Evolutionary conservation across 2,888 invertebrate species (phyloP), one percentile per base, ranked within the genome.

Genomic region (Chrysopilus asiliformis): DNA sequence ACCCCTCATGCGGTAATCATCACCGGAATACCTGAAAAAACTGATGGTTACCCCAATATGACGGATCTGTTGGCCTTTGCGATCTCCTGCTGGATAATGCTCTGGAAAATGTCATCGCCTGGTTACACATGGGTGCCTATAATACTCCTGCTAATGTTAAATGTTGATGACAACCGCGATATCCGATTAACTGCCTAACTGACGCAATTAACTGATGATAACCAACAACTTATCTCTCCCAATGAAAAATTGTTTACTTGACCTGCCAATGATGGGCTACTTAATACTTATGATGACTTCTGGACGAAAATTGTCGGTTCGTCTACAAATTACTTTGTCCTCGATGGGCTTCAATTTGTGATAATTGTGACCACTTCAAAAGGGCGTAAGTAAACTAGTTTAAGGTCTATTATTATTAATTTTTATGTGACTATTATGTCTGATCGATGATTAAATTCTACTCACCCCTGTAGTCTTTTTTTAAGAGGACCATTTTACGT

Each of bases 351-450:
- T 35, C 14, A 26, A 26, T 14, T 6, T 29, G 16, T 22, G 36
- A 31, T 30, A 30, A 30, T 17, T 16, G 12, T 28, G 30, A 36
- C 17, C 18, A 15, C 17, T 19, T 25, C 18, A 42, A 40, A 35
- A 42, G 42, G 42, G 42, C 40, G 42, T 42, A 40, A 42, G 42
- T 42, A 42, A 24, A 25, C 35, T 14, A 25, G 22, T 31, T 26
- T 24, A 25, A 26, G 9, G 18, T 13, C 15, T 32, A 19, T 32
- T 19, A 19, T 32, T 32, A 10, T 32, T 18, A 18, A 32, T 9
- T 15, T 17, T 19, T 5, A 14, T 17, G 17, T 18, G 17, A 10
- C 6, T 12, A n/a, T 27, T 5, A 8, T 14, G 7, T 27, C 27
- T 27, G n/a, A 26, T n/a, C n/a, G n/a, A n/a, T n/a, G n/a, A n/a